phyloP scores from a whole-genome alignment of 37 sponge, comb jelly and placozoan genomes.

The Mnemiopsis leidyi region DNA sequence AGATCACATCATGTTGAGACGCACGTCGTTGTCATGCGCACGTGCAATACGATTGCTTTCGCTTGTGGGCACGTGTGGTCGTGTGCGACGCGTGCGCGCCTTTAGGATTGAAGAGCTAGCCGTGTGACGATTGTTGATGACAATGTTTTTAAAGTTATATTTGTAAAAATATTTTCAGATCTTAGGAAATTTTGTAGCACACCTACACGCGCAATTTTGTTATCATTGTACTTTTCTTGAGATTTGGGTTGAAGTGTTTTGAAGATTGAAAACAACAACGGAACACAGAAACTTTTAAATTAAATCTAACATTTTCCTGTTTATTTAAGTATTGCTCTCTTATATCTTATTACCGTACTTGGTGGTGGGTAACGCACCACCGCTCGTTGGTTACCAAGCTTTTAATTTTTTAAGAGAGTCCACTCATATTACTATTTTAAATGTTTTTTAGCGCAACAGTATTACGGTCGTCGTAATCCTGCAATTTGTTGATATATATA shows the following conservation, averaged over 20 bases:
- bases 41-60: background rate
- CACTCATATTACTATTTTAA: background rate
- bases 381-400: background rate
- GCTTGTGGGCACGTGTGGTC: background rate
- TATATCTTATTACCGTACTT: background rate
- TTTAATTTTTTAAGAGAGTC: background rate
- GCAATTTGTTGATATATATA: background rate
- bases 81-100: background rate
- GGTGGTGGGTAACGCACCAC: background rate
- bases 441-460: background rate
- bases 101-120: background rate
- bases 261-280: background rate
- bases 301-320: background rate
- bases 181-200: conserved; percentile 42
- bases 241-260: background rate
- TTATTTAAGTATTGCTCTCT: background rate
- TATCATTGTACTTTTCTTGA: background rate
- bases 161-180: conserved; percentile 50
- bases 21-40: background rate
- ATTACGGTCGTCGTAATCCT: background rate
- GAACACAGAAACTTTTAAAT: background rate
- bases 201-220: background rate
- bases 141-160: conserved; percentile 53
- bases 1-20: background rate
- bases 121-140: conserved; percentile 14